A percentile compares a stretch with the other conserved stretches of the same genome.
These are phyloP conservation scores for Pristiophorus japonicus DNA, from an alignment of 2,113 vertebrate species.

Conservation along the genomic window DNA sequence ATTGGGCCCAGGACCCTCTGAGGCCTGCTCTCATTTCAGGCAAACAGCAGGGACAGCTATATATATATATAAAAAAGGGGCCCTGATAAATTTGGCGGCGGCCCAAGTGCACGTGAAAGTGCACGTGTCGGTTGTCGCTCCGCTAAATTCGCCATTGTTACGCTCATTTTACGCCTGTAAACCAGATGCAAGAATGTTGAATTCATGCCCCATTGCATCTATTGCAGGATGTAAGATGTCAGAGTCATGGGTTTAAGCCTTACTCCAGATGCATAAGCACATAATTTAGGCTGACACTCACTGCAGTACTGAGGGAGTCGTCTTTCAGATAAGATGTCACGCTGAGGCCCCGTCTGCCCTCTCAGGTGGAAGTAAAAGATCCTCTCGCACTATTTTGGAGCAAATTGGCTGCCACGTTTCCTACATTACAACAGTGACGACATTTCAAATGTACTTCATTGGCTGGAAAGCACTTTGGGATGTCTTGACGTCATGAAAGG, in stretches of 20 bases:
- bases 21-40: background rate
- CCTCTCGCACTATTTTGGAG: background rate
- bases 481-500: background rate
- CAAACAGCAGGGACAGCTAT: background rate
- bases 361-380: background rate
- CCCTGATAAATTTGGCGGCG: background rate
- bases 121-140: background rate
- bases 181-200: background rate
- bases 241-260: background rate
- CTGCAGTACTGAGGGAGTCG: background rate
- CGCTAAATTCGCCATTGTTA: background rate
- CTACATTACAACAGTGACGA: background rate
- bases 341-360: background rate
- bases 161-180: background rate
- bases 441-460: background rate
- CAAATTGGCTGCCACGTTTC: background rate
- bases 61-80: background rate
- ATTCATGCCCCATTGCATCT: background rate
- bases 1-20: background rate
- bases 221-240: background rate
- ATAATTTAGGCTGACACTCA: background rate
- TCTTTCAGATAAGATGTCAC: background rate
- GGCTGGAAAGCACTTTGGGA: background rate
- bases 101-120: background rate
- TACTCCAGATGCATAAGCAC: background rate